Conservation (phyloP, 2,888 invertebrate genomes). For the Poecilobothrus nobilitatus region DNA sequence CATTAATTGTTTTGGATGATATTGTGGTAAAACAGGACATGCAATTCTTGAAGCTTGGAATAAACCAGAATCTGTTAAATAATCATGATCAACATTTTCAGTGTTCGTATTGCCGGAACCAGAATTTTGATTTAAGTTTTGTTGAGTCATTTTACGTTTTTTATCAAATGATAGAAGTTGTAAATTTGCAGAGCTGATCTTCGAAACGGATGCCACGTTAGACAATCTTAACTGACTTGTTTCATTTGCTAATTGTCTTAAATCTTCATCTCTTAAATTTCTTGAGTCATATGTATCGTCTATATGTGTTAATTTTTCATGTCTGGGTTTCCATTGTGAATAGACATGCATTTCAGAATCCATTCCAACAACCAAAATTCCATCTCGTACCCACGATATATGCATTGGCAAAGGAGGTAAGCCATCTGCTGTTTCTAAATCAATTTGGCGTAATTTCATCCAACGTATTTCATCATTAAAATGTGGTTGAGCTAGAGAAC, state of each 20-base stretch:
- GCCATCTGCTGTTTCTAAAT: conserved; percentile 88
- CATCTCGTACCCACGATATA: conserved; percentile 97
- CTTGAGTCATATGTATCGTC: conserved; percentile 66
- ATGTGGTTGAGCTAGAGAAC: conserved; percentile 80
- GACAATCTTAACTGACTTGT: conserved; percentile 58
- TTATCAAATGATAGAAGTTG: conserved; percentile 69
- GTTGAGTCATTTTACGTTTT: conserved; percentile 49
- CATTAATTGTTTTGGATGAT: conserved; percentile 98
- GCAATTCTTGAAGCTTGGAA: conserved; percentile 97
- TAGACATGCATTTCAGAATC: conserved; percentile 99
- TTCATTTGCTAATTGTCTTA: conserved; percentile 57
- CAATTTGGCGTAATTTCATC: conserved; percentile 90
- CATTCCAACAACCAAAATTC: conserved; percentile 97
- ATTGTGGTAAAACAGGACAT: conserved; percentile 95
- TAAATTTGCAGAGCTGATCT: conserved; percentile 76
- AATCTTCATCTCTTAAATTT: conserved; percentile 62
- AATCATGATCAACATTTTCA: conserved; percentile 51
- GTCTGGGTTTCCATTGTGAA: conserved; percentile 85
- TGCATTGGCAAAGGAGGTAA: conserved; percentile 96
- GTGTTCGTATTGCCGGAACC: conserved; percentile 14
- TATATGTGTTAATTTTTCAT: conserved; percentile 44
- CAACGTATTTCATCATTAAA: conserved; percentile 90
- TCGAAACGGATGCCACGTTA: conserved; percentile 68
- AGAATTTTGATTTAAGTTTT: conserved; percentile 34
- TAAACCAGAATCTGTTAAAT: conserved; percentile 87